Evolutionary conservation across 2,797 vertebrate species (phyloP).

Genomic region (Siniperca obscura): DNA sequence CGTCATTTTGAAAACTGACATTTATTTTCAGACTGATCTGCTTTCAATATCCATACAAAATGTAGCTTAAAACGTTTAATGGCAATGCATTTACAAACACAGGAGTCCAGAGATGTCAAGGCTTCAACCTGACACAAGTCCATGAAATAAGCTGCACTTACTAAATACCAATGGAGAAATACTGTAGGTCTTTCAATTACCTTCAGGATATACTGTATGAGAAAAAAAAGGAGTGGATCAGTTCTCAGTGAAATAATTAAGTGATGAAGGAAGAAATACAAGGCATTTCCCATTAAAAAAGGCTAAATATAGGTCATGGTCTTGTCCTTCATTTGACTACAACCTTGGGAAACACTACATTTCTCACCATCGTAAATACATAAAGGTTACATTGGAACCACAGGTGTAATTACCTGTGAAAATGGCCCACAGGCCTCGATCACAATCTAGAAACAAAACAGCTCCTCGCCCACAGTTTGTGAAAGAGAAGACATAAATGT

Average conservation of each 20-base stretch:
- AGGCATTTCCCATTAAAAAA: neutral
- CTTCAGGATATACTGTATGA: neutral
- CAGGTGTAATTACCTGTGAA: neutral
- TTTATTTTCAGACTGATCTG: slow-evolving; percentile 12
- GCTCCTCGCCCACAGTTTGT: neutral
- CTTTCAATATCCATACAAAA: neutral
- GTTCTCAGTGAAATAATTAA: neutral
- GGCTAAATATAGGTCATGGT: neutral
- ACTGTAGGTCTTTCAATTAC: neutral
- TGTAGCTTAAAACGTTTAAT: neutral
- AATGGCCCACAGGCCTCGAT: neutral
- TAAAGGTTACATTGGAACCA: neutral
- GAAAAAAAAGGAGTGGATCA: neutral
- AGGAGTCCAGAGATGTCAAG: neutral
- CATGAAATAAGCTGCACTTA: neutral
- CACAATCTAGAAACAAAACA: neutral
- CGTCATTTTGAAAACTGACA: neutral
- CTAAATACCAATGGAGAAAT: neutral
- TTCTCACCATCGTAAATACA: neutral
- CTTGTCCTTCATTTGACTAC: neutral
- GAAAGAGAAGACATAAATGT: slow-evolving; percentile 71
- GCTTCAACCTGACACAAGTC: neutral
- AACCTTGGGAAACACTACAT: neutral
- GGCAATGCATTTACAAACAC: neutral
- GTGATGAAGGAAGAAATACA: neutral